Evolutionary conservation across 2,797 vertebrate genomes (phyloP).

Genomic region (Liasis olivaceus): DNA sequence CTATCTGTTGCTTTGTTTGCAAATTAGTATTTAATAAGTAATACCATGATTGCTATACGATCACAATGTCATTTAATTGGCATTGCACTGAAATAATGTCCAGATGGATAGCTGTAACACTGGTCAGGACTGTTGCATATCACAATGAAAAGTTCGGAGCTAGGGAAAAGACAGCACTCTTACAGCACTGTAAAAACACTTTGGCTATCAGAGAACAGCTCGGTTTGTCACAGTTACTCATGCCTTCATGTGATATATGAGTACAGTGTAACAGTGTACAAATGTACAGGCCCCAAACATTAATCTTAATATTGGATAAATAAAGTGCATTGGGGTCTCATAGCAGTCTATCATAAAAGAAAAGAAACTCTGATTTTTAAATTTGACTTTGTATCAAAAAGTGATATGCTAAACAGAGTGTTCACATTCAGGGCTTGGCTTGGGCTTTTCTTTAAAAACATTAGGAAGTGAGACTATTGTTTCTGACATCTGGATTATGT

Average conservation of each 20-base stretch:
- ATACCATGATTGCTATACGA: neutral
- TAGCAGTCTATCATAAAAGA: neutral
- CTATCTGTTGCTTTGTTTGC: neutral
- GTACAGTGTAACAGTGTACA: neutral
- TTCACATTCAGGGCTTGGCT: neutral
- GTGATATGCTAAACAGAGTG: neutral
- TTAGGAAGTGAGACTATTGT: neutral
- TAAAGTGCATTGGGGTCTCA: neutral
- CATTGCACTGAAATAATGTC: neutral
- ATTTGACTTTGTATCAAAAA: constrained; percentile 12
- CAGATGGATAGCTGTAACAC: neutral
- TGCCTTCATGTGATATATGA: neutral
- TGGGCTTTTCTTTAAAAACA: neutral
- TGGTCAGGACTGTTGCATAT: neutral
- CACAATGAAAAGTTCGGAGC: neutral
- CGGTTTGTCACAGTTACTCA: neutral
- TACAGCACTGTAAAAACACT: neutral
- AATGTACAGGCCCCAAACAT: constrained; percentile 2
- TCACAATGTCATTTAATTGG: neutral
- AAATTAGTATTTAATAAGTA: neutral
- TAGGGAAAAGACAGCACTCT: neutral
- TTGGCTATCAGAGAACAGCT: neutral
- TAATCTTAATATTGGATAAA: neutral
- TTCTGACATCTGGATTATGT: neutral
- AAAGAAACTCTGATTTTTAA: neutral